These are phyloP conservation scores for Adoxophyes honmai DNA, from an alignment of 1,140 invertebrate genomes.

Conservation along the genomic window DNA sequence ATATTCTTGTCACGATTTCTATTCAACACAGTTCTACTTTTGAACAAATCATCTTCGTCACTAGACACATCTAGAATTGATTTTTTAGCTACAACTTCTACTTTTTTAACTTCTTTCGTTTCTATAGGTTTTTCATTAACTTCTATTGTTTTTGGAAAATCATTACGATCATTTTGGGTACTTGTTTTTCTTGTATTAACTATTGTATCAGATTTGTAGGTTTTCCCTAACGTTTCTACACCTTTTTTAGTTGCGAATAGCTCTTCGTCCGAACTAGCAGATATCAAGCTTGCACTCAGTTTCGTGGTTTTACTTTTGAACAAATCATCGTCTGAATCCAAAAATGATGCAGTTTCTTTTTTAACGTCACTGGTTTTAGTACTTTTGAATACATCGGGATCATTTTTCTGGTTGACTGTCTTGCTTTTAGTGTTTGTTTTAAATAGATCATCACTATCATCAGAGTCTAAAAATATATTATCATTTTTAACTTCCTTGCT, in stretches of 20 bases:
- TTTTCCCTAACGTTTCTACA: conserved; percentile 13
- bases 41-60: conserved; percentile 44
- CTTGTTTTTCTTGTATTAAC: not conserved
- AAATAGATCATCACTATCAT: conserved; percentile 35
- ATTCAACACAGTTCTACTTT: conserved; percentile 25
- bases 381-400: not conserved
- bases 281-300: not conserved
- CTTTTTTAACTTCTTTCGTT: not conserved
- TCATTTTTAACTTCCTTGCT: not conserved
- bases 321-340: conserved; percentile 6
- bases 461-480: conserved; percentile 14
- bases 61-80: conserved; percentile 48
- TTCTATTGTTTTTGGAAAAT: not conserved
- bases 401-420: not conserved
- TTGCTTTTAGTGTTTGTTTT: conserved; percentile 23
- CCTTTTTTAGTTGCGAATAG: conserved; percentile 1
- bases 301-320: not conserved
- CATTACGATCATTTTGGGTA: not conserved
- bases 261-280: not conserved
- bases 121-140: not conserved
- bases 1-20: conserved; percentile 25
- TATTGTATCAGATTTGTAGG: conserved; percentile 4
- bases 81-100: conserved; percentile 1
- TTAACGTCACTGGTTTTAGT: not conserved
- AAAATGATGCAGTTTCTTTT: not conserved